phyloP scores from a whole-genome alignment of 2,888 invertebrate genomes.

The Platerodrilus igneus region DNA sequence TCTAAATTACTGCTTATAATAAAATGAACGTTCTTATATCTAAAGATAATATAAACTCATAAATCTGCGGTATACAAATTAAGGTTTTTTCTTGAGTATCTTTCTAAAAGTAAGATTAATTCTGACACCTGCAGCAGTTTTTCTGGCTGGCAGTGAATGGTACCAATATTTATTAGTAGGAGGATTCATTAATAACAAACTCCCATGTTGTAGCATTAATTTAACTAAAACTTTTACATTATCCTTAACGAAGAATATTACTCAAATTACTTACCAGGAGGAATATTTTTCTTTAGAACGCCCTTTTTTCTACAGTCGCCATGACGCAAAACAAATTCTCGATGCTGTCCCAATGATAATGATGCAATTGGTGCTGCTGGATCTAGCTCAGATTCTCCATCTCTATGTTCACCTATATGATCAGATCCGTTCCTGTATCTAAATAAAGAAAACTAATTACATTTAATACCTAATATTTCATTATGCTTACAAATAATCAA shows the following conservation, averaged over 20 bases:
- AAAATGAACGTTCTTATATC: too few relatives aligned
- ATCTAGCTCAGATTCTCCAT: conserved; percentile 65
- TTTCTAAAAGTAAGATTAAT: conserved; percentile 66
- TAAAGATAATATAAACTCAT: too few relatives aligned
- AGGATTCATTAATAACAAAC: conserved; percentile 64
- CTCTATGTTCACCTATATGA: conserved; percentile 68
- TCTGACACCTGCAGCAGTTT: conserved; percentile 52
- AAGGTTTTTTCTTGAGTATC: conserved; percentile 27
- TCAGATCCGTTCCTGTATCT: conserved; percentile 66
- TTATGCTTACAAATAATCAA: neutral
- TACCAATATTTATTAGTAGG: conserved; percentile 69
- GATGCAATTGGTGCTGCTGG: conserved; percentile 61
- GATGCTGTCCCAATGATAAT: conserved; percentile 59
- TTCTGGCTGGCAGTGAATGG: conserved; percentile 61
- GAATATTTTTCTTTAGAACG: conserved; percentile 47
- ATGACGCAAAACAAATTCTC: conserved; percentile 63
- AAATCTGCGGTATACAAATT: too few relatives aligned
- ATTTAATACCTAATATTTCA: too few relatives aligned
- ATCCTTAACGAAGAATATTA: conserved; percentile 25
- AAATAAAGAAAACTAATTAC: conserved; percentile 26
- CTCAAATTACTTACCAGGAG: conserved; percentile 43
- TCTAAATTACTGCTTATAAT: too few relatives aligned
- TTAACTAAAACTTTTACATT: conserved; percentile 47
- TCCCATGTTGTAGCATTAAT: conserved; percentile 60
- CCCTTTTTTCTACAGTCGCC: conserved; percentile 53